Conservation (phyloP, 1,140 invertebrate genomes). For the Pectinophora gossypiella region DNA sequence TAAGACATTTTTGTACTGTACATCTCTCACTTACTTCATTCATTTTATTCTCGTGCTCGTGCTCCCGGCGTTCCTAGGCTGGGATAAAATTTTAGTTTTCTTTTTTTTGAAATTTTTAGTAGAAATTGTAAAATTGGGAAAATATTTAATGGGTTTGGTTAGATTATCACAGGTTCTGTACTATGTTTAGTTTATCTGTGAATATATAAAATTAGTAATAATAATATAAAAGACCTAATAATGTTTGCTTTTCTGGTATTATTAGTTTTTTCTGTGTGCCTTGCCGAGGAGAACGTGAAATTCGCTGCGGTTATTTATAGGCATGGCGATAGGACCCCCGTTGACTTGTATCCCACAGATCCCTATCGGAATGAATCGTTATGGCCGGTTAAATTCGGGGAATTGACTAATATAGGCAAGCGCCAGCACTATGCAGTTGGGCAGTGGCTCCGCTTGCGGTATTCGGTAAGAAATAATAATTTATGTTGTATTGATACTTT, state of each 20-base stretch:
- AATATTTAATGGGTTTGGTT: too few species aligned
- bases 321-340: conserved; percentile 90
- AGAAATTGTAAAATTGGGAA: too few species aligned
- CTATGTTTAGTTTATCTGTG: too few species aligned
- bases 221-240: conserved; percentile 8
- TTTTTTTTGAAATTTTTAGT: too few species aligned
- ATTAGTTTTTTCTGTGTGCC: neutral
- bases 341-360: conserved; percentile 85
- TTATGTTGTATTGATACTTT: too few species aligned
- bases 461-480: conserved; percentile 77
- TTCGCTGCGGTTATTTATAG: conserved; percentile 78
- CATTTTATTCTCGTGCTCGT: too few species aligned
- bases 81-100: too few species aligned
- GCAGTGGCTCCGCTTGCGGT: conserved; percentile 85
- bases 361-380: conserved; percentile 80
- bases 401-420: conserved; percentile 88
- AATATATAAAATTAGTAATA: too few species aligned
- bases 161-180: too few species aligned
- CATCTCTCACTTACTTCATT: too few species aligned
- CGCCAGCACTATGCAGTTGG: conserved; percentile 86
- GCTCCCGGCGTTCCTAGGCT: too few species aligned
- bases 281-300: conserved; percentile 31
- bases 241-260: conserved; percentile 15
- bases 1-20: too few species aligned
- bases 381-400: conserved; percentile 87